phyloP scores from a whole-genome alignment of 2,113 vertebrate species.

The Grus americana region DNA sequence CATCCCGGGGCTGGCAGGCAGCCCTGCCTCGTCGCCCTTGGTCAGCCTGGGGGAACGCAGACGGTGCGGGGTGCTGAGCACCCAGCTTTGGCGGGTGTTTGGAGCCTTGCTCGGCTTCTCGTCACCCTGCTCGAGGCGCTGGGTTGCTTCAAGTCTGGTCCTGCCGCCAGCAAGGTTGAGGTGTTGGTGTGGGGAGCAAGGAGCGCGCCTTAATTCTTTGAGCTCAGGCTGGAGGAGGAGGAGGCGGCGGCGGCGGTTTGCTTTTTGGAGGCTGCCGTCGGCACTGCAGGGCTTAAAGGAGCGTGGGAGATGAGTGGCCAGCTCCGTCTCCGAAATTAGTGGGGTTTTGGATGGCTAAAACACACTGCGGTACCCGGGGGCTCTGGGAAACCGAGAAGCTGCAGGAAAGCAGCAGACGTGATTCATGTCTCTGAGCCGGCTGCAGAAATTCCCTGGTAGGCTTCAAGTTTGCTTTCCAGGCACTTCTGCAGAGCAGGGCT shows the following conservation, averaged over 20 bases:
- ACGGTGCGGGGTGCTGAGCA: not conserved
- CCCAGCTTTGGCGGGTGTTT: not conserved
- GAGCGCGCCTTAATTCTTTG: rapidly evolving
- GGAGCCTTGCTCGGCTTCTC: not conserved
- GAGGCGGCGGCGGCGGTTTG: rapidly evolving
- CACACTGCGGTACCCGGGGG: not conserved
- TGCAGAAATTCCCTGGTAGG: not conserved
- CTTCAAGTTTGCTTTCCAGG: conserved; percentile 18
- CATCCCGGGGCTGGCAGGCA: not conserved
- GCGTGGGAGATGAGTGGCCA: rapidly evolving
- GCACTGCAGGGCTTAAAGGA: not conserved
- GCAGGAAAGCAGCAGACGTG: not conserved
- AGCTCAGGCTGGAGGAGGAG: not conserved
- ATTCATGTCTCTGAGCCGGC: not conserved
- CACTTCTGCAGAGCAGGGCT: conserved; percentile 31
- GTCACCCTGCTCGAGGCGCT: rapidly evolving
- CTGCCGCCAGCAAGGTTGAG: not conserved
- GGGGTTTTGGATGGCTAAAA: not conserved
- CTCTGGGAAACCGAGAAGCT: not conserved
- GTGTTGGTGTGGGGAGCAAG: not conserved
- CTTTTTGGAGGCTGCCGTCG: not conserved
- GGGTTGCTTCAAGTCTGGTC: not conserved
- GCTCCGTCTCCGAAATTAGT: not conserved
- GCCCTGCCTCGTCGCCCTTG: not conserved
- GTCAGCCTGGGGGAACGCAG: not conserved